Conservation (phyloP, 2,888 invertebrate species). For the Oxyteleia sp. region DNA sequence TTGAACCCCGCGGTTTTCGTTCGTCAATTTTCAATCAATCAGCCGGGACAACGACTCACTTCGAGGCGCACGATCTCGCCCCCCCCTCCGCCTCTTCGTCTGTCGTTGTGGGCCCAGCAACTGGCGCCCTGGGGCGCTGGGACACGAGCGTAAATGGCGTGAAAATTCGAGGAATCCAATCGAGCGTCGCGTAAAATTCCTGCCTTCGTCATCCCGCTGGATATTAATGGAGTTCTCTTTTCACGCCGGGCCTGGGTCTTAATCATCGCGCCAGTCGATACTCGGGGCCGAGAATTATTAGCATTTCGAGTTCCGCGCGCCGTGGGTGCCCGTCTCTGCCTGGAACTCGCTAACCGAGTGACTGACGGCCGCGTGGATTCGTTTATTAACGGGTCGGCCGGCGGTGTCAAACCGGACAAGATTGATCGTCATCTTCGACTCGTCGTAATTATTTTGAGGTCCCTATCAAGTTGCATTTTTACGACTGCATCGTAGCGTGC, state of each 20-base stretch:
- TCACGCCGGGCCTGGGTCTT: slow-evolving; percentile 79
- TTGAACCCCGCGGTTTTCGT: background rate
- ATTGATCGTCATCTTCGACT: slow-evolving; percentile 82
- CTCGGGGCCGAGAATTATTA: slow-evolving; percentile 80
- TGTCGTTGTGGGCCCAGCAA: background rate
- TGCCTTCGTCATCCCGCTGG: slow-evolving; percentile 14
- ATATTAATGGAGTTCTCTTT: slow-evolving; percentile 81
- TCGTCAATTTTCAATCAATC: slow-evolving; percentile 23
- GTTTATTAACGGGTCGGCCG: slow-evolving; percentile 78
- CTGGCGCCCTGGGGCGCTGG: slow-evolving; percentile 12
- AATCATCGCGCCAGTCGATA: slow-evolving; percentile 83
- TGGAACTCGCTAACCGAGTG: slow-evolving; percentile 59
- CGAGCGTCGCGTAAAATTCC: slow-evolving; percentile 38
- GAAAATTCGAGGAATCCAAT: no score
- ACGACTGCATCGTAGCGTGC: slow-evolving; percentile 59
- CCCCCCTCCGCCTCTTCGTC: background rate
- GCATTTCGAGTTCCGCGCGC: slow-evolving; percentile 84
- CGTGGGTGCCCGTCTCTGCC: slow-evolving; percentile 80
- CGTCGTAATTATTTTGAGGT: slow-evolving; percentile 82
- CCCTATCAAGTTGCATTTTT: slow-evolving; percentile 61
- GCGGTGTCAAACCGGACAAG: slow-evolving; percentile 74
- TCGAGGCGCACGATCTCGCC: slow-evolving; percentile 4
- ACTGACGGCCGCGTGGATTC: slow-evolving; percentile 78
- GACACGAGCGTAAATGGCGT: slow-evolving; percentile 36
- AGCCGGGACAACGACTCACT: slow-evolving; percentile 27